Evolutionary conservation across 2,888 invertebrate genomes (phyloP).

Genomic region (Caenorhabditis afra): DNA sequence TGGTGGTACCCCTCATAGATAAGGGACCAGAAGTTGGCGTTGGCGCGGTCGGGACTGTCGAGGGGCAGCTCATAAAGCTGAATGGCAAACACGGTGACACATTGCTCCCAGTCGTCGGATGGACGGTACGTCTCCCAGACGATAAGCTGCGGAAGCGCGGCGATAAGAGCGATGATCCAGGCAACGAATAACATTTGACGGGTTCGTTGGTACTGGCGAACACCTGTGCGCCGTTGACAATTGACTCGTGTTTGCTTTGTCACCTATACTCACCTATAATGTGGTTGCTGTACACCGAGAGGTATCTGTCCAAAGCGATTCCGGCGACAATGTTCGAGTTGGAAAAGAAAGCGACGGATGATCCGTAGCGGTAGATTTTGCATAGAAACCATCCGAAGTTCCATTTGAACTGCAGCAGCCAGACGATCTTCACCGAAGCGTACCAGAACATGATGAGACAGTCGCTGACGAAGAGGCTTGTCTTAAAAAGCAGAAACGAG

Average conservation of each 20-base stretch:
- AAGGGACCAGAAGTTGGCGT: slow-evolving; percentile 29
- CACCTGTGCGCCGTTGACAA: slow-evolving; percentile 29
- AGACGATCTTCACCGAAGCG: slow-evolving; percentile 75
- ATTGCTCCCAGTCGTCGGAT: slow-evolving; percentile 66
- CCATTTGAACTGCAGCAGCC: slow-evolving; percentile 74
- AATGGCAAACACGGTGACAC: slow-evolving; percentile 71
- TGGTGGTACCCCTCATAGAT: slow-evolving; percentile 68
- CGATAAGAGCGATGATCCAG: slow-evolving; percentile 72
- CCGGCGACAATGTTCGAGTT: slow-evolving; percentile 76
- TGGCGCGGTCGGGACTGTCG: slow-evolving; percentile 6
- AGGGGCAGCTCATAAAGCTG: slow-evolving; percentile 15
- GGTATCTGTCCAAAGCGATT: slow-evolving; percentile 74
- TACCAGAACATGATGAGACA: slow-evolving; percentile 74
- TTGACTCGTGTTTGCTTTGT: too few species aligned
- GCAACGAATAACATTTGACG: slow-evolving; percentile 60
- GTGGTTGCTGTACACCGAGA: slow-evolving; percentile 74
- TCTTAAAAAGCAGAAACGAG: slow-evolving; percentile 66
- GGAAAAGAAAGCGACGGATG: slow-evolving; percentile 75
- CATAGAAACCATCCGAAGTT: slow-evolving; percentile 68
- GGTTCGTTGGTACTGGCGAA: slow-evolving; percentile 38
- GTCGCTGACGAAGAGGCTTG: slow-evolving; percentile 74
- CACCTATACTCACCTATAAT: slow-evolving; percentile 64
- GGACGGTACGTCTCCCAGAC: slow-evolving; percentile 71
- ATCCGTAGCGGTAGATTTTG: slow-evolving; percentile 72
- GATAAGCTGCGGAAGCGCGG: slow-evolving; percentile 73